phyloP scores from a whole-genome alignment of 2,797 vertebrate genomes.

The Margarornis squamiger region DNA sequence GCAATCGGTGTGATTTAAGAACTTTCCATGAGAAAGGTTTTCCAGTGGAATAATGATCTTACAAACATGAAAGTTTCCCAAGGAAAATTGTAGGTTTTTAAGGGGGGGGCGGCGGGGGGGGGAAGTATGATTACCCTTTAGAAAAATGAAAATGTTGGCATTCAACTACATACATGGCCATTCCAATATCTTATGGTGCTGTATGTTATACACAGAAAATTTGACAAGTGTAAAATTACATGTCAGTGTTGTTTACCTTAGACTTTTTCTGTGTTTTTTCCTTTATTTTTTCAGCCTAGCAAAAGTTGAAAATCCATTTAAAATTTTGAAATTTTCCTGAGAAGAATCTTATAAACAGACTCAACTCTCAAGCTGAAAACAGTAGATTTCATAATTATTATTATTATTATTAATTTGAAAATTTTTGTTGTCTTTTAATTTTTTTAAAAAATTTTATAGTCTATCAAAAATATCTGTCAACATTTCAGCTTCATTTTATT shows the following conservation, averaged over 20 bases:
- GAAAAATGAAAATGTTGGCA: neutral
- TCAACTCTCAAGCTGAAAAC: neutral
- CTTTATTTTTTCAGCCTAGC: neutral
- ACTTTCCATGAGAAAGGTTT: neutral
- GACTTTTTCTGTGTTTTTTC: neutral
- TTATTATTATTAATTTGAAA: neutral
- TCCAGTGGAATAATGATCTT: neutral
- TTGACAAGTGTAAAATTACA: neutral
- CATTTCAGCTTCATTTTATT: neutral
- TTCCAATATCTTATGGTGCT: neutral
- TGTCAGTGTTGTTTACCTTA: neutral
- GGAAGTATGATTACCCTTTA: fast-evolving
- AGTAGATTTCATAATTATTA: fast-evolving
- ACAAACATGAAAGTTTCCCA: neutral
- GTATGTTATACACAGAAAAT: neutral
- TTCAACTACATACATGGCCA: fast-evolving
- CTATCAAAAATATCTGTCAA: neutral
- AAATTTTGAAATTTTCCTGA: neutral
- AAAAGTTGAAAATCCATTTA: neutral
- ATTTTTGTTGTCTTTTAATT: fast-evolving
- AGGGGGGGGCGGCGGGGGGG: neutral
- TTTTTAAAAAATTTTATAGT: neutral
- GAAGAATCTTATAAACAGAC: neutral
- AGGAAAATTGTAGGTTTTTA: neutral
- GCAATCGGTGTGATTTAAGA: neutral